Conservation (phyloP, 2,888 invertebrate genomes). For the Hermodice carunculata region DNA sequence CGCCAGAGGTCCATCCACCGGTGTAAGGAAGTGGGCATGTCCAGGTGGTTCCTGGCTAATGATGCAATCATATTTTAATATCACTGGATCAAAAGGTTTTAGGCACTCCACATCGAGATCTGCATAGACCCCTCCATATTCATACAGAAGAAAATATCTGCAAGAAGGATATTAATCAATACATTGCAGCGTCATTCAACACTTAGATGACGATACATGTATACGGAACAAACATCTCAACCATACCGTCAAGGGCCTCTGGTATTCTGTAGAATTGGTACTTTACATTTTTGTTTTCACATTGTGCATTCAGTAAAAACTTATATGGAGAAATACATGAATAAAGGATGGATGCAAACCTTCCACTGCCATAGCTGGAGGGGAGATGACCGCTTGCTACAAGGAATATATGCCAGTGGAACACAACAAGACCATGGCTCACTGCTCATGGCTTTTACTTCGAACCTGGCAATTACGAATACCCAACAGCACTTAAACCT, state of each 20-base stretch:
- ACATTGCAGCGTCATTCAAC: not conserved
- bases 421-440: too few species aligned
- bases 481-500: conserved; percentile 12
- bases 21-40: conserved; percentile 33
- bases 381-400: not conserved
- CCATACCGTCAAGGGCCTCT: not conserved
- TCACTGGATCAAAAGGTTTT: conserved; percentile 44
- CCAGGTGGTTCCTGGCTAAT: conserved; percentile 36
- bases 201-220: not conserved
- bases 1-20: conserved; percentile 22
- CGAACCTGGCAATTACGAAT: not conserved
- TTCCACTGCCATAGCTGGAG: not conserved
- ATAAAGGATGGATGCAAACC: not conserved
- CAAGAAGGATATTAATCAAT: not conserved
- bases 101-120: conserved; percentile 65
- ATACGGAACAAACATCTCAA: too few species aligned
- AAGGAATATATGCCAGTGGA: too few species aligned
- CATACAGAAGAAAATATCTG: conserved; percentile 62
- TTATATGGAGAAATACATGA: too few species aligned
- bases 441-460: too few species aligned
- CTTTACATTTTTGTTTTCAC: too few species aligned
- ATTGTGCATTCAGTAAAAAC: too few species aligned
- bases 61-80: conserved; percentile 23
- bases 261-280: not conserved
- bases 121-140: conserved; percentile 64